Evolutionary conservation across 2,113 vertebrate species (phyloP).

Genomic region (Trematocara variabile): DNA sequence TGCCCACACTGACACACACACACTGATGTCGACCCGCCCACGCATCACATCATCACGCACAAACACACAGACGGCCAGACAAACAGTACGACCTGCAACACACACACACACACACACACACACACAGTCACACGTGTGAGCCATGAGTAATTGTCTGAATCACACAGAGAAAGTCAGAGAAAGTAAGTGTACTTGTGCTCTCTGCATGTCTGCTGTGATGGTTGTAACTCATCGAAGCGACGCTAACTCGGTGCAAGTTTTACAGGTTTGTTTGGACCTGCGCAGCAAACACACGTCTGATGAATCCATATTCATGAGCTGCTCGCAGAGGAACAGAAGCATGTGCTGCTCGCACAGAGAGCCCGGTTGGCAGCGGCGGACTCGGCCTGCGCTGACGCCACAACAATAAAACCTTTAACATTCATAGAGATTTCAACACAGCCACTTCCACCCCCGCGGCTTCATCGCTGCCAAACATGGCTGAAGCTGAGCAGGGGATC

Average conservation of each 20-base stretch:
- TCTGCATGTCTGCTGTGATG: background rate
- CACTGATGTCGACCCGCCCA: no score
- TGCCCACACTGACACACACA: no score
- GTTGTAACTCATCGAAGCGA: background rate
- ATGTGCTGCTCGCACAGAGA: background rate
- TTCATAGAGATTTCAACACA: background rate
- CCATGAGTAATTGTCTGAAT: constrained; percentile 45
- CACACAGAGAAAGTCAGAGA: constrained; percentile 24
- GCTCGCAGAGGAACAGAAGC: background rate
- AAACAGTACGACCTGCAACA: no score
- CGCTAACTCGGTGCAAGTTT: background rate
- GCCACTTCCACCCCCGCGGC: background rate
- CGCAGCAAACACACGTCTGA: background rate
- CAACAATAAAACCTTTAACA: background rate
- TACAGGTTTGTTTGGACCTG: background rate
- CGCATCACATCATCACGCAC: no score
- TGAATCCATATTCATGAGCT: background rate
- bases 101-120: background rate
- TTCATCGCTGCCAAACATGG: background rate
- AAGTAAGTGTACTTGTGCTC: background rate
- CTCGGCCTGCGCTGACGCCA: background rate
- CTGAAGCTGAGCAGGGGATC: background rate
- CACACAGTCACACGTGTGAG: constrained; percentile 14
- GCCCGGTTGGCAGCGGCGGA: background rate
- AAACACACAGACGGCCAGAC: no score